Percentiles rank a stretch among this genome's conserved stretches.
phyloP scores from a whole-genome alignment of 2,888 invertebrate genomes.

The Pycnomerus fuliginosus region DNA sequence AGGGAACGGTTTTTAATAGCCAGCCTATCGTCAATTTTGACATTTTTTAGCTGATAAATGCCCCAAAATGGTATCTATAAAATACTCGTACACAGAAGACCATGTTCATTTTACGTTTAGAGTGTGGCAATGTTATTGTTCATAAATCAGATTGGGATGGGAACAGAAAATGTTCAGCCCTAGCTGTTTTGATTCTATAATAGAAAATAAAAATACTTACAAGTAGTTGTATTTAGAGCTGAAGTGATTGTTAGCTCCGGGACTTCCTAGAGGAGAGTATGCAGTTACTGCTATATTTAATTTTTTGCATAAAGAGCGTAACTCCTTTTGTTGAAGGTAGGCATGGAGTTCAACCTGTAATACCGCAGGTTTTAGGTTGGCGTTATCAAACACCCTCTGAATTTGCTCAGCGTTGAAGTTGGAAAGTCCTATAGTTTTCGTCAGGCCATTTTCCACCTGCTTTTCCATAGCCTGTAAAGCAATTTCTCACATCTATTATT shows the following conservation, averaged over 20 bases:
- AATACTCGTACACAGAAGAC: too few species aligned
- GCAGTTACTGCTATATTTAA: constrained; percentile 67
- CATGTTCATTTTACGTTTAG: too few species aligned
- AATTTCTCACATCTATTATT: not conserved
- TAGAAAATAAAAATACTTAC: too few species aligned
- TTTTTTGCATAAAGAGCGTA: constrained; percentile 63
- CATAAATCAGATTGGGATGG: too few species aligned
- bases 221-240: constrained; percentile 62
- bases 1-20: too few species aligned
- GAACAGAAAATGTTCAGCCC: too few species aligned
- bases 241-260: constrained; percentile 66
- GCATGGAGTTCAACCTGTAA: constrained; percentile 76
- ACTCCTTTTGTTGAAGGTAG: constrained; percentile 68
- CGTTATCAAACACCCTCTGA: constrained; percentile 58
- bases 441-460: constrained; percentile 61
- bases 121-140: too few species aligned
- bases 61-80: too few species aligned
- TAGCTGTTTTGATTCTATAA: too few species aligned
- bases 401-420: constrained; percentile 76
- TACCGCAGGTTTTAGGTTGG: constrained; percentile 69
- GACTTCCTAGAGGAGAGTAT: constrained; percentile 72
- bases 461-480: constrained; percentile 66
- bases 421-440: constrained; percentile 75
- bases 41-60: too few species aligned
- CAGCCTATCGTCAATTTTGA: too few species aligned